Conservation (phyloP, 2,888 invertebrate species). For the Rhabditoides inermis region DNA sequence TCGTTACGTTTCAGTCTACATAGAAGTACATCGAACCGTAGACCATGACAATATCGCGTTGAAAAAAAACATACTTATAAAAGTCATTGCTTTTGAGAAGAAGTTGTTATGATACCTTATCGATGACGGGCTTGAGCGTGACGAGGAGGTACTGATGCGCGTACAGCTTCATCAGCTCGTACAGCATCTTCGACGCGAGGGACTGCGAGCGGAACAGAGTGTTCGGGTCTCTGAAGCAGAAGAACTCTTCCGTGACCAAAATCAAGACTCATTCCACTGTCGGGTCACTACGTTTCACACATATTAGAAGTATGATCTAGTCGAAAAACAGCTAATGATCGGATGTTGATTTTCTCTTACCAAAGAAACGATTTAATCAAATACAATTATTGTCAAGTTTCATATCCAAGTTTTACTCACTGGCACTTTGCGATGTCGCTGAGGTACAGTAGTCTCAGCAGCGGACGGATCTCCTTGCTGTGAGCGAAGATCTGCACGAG, state of each 20-base stretch:
- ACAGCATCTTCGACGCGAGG: conserved; percentile 45
- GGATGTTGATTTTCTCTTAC: too few species aligned
- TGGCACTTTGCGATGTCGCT: conserved; percentile 43
- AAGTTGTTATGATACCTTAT: conserved; percentile 36
- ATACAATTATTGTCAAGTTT: too few species aligned
- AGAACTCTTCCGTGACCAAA: background rate
- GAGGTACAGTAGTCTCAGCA: conserved; percentile 39
- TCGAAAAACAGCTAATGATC: background rate
- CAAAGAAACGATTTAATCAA: too few species aligned
- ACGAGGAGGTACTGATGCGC: conserved; percentile 44
- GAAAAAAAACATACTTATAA: too few species aligned
- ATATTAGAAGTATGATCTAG: too few species aligned
- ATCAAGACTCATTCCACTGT: too few species aligned
- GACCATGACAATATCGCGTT: too few species aligned
- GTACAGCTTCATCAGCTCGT: conserved; percentile 47
- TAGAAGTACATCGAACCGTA: background rate
- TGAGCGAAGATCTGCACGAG: conserved; percentile 46
- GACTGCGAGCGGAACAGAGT: conserved; percentile 50
- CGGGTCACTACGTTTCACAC: too few species aligned
- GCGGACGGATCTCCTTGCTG: conserved; percentile 32
- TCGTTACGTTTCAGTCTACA: too few species aligned
- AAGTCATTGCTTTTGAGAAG: too few species aligned
- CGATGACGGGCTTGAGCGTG: conserved; percentile 47
- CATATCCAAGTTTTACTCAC: conserved; percentile 29
- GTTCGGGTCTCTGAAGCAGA: conserved; percentile 48